These are phyloP conservation scores for Sminthurinus aureus DNA, from an alignment of 2,888 invertebrate species.

Conservation along the genomic window DNA sequence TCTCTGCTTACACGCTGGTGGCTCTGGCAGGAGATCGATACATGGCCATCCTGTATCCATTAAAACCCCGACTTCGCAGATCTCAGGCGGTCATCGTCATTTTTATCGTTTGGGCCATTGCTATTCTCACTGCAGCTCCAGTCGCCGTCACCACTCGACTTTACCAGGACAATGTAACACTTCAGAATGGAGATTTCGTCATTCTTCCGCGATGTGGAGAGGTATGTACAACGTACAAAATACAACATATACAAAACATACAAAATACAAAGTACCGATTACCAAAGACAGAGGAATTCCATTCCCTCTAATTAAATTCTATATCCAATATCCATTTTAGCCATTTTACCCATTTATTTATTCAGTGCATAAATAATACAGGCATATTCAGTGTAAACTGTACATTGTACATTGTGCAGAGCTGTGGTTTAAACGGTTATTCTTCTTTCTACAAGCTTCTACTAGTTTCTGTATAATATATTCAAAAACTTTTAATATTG, in stretches of 20 bases:
- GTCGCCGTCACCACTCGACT: slow-evolving; percentile 63
- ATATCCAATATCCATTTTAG: not conserved
- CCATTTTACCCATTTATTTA: not conserved
- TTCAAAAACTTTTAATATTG: no score
- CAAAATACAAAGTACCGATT: not conserved
- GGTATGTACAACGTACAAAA: slow-evolving; percentile 44
- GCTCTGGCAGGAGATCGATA: slow-evolving; percentile 91
- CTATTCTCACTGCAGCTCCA: slow-evolving; percentile 69
- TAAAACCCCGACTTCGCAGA: slow-evolving; percentile 81
- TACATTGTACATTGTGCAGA: no score
- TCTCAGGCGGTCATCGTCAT: slow-evolving; percentile 75
- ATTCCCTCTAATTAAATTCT: no score
- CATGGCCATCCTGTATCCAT: slow-evolving; percentile 87
- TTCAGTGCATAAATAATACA: no score
- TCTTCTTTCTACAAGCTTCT: no score
- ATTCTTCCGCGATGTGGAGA: slow-evolving; percentile 49
- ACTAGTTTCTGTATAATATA: no score
- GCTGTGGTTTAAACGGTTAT: no score
- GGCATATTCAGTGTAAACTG: no score
- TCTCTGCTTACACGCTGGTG: slow-evolving; percentile 88
- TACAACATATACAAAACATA: not conserved
- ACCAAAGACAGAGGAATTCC: no score
- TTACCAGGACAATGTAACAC: slow-evolving; percentile 1
- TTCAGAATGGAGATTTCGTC: no score
- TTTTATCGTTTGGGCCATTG: slow-evolving; percentile 71